Evolutionary conservation across 2,888 invertebrate genomes (phyloP), one percentile per base, ranked within the genome.

Genomic region (Amblyteles armatorius): DNA sequence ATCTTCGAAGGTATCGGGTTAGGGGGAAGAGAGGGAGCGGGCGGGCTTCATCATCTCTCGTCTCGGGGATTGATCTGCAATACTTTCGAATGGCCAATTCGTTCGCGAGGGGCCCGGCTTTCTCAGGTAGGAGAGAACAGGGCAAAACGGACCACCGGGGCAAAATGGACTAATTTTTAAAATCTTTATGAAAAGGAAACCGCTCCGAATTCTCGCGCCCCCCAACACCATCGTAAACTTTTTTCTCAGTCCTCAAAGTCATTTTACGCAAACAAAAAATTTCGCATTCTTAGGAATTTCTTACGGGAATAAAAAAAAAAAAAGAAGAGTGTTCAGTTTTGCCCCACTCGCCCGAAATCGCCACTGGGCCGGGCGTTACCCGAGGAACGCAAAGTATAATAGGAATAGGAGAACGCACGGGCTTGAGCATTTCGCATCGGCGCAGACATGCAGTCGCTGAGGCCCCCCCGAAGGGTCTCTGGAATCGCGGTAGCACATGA

Each of bases 71-170:
- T 69, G 78, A 84, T 69, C 79, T 79, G 74, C 74, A 69, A 69
- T 74, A 76, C 84, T 82, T 77, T 67, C 33, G 69, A 73, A 81
- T 76, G 76, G 76, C 36, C 69, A 63, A 80, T 60, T 80, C 22
- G 63, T 63, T 81, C 55, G 33, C 50, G 60, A 60, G 74, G 63
- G 73, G 3, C 55, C 33, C 36, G 26, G 50, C 19, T 52, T 36
- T 36, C 9, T 36, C 7, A 9, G 36, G 36, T 36, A 36, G 36
- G 9, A 36, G 36, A 36, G 36, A 36, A 36, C 36, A 7, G 36
- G 9, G 7, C 9, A 36, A 36, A 36, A 36, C 9, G 9, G 36
- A 36, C 7, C 36, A 36, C 0, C 9, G 36, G 36, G 36, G 36
- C 36, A 36, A 36, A 36, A 36, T 36, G 36, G 36, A 36, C 36